Evolutionary conservation across 2,113 vertebrate genomes (phyloP).

Genomic region (Puma concolor): DNA sequence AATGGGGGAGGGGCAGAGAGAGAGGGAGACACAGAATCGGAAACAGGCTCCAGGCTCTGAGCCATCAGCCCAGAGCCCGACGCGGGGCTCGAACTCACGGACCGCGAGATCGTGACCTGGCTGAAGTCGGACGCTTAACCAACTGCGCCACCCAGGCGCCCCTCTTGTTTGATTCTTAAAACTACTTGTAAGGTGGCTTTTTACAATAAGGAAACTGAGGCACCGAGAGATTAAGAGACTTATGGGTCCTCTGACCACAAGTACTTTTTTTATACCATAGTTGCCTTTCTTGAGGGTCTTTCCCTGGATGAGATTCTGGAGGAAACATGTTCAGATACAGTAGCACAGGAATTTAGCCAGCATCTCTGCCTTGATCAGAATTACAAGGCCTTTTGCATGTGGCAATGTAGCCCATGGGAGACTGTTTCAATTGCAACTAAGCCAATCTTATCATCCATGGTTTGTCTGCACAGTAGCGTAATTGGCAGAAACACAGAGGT

Average conservation of each 20-base stretch:
- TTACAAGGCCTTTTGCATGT: conserved; percentile 33
- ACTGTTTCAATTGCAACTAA: conserved; percentile 52
- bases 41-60: too few species aligned
- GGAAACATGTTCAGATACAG: neutral
- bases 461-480: conserved; percentile 74
- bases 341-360: neutral
- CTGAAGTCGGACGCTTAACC: too few species aligned
- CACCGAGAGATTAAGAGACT: neutral
- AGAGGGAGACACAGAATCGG: too few species aligned
- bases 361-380: neutral
- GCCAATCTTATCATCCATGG: conserved; percentile 71
- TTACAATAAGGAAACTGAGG: neutral
- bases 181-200: neutral
- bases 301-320: neutral
- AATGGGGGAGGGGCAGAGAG: too few species aligned
- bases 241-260: neutral
- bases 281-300: neutral
- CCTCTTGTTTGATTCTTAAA: conserved; percentile 10
- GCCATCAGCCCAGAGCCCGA: too few species aligned
- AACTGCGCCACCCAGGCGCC: too few species aligned
- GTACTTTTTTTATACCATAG: neutral
- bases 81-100: too few species aligned
- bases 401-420: conserved; percentile 21
- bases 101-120: too few species aligned
- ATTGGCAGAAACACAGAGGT: conserved; percentile 69